Base-by-base conservation (phyloP, 2,888 invertebrate species). In the Chrysolina americana region DNA sequence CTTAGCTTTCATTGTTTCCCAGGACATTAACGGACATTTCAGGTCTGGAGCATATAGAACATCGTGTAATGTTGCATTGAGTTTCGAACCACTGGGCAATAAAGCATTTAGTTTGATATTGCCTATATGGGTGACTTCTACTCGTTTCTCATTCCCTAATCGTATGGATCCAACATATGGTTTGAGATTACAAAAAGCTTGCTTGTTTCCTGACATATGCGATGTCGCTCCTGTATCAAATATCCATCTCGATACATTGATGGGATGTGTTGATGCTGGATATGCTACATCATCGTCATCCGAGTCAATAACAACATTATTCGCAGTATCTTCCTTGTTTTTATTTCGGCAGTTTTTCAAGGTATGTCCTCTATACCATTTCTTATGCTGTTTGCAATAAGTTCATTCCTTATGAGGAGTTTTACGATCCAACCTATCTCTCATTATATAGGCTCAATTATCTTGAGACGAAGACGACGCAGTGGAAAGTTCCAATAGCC, bases 201-300 rank as follows among this genome's bases (percentile, higher is more conserved):
- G 13, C 13, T 28, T 59, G 21, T 59, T 59, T 59, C 59, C 59
- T n/a, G 59, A 21, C 59, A 23, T n/a, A n/a, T 59, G 59, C 13
- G 59, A 21, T 15, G 59, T 59, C 6, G 59, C 59, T 17, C 59
- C 59, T 23, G 59, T 59, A 23, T 59, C 59, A 11, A 59, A 59
- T 17, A 59, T 59, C 59, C 59, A 59, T 59, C 23, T 59, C 1
- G 21, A 23, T 23, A 3, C 21, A 59, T 5, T 59, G 1, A 5
- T 21, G 21, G 6, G 15, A 13, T 8, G 21, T 23, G 15, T 28
- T 59, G 59, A 59, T 4, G 59, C 59, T 59, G 59, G 59, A 59
- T 21, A 59, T 59, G 59, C 59, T 28, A 59, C 15, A 19, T 59
- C 21, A 23, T 21, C 59, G 21, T 59, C 44, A 44, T 44, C 44